Percentiles rank a stretch among this genome's conserved stretches.
phyloP scores from a whole-genome alignment of 2,888 invertebrate genomes.

The Caenorhabditis becei region DNA sequence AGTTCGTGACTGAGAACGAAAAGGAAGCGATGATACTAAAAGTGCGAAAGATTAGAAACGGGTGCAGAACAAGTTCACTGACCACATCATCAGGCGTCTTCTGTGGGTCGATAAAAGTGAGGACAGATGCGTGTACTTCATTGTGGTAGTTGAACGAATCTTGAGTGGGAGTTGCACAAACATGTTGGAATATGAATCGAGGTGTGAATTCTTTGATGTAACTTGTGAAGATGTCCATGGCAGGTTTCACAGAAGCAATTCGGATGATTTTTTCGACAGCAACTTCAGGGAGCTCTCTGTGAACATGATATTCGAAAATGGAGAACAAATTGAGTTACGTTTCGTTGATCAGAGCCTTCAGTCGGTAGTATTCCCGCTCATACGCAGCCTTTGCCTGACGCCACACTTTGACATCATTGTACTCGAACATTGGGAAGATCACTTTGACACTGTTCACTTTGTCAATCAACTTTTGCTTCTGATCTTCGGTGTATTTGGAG shows the following conservation, averaged over 20 bases:
- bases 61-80: background rate
- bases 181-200: conserved; percentile 50
- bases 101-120: conserved; percentile 38
- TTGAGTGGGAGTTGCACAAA: conserved; percentile 27
- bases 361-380: conserved; percentile 41
- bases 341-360: conserved; percentile 31
- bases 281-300: conserved; percentile 1
- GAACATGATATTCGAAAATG: background rate
- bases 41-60: background rate
- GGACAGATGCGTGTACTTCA: conserved; percentile 41
- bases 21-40: conserved; percentile 36
- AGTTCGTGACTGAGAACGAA: conserved; percentile 50
- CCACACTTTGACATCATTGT: conserved; percentile 33
- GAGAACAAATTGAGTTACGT: conserved; percentile 13
- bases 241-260: conserved; percentile 32
- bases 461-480: conserved; percentile 28
- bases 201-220: conserved; percentile 43
- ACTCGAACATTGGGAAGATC: conserved; percentile 45
- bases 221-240: conserved; percentile 38
- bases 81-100: conserved; percentile 31
- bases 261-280: conserved; percentile 34
- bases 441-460: conserved; percentile 40
- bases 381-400: conserved; percentile 40
- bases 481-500: conserved; percentile 15
- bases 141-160: conserved; percentile 54